phyloP scores from a whole-genome alignment of 2,113 vertebrate species.

The Neodon shergylaensis region DNA sequence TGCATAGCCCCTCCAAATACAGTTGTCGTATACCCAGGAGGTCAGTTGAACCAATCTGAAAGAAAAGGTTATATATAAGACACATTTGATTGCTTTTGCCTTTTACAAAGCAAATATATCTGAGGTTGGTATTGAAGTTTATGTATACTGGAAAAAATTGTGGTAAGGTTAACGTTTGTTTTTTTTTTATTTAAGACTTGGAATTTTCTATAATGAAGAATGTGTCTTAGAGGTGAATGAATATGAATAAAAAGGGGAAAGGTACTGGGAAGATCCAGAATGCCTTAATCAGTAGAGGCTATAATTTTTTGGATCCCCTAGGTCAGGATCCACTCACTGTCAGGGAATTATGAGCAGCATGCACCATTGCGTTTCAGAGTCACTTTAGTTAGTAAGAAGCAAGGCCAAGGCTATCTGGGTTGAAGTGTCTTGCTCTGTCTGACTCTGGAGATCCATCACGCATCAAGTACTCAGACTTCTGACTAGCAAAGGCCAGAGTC shows the following conservation, averaged over 20 bases:
- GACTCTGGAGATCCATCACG: background rate
- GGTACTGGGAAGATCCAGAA: background rate
- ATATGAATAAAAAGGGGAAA: background rate
- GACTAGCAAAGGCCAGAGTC: no score
- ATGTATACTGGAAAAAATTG: background rate
- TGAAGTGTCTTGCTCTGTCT: background rate
- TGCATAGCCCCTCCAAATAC: background rate
- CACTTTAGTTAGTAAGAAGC: background rate
- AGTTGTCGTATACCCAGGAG: no score
- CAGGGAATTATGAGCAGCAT: background rate
- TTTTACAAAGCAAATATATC: background rate
- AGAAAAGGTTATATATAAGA: background rate
- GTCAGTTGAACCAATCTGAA: background rate
- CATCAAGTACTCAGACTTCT: background rate
- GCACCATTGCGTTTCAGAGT: background rate
- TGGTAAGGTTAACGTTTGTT: background rate
- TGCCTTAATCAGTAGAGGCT: background rate
- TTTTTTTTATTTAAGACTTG: background rate
- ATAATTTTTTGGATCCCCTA: background rate
- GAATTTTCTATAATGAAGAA: background rate
- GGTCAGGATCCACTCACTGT: background rate
- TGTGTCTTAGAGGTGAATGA: background rate
- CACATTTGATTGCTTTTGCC: background rate
- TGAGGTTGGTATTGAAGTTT: background rate
- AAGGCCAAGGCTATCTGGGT: background rate